These are phyloP conservation scores for Erebia aethiops DNA, from an alignment of 2,888 invertebrate genomes.

Conservation along the genomic window DNA sequence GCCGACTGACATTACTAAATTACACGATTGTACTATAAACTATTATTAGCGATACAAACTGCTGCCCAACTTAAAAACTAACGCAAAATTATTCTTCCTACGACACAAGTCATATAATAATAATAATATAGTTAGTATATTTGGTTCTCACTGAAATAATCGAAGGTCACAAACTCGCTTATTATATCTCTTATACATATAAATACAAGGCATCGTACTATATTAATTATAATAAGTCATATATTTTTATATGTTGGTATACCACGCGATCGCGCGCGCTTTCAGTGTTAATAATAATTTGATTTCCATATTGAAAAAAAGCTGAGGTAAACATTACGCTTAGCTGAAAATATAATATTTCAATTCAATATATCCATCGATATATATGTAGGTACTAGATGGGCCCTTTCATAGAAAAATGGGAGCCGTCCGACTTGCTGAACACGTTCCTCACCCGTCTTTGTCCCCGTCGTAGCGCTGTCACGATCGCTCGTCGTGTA, in stretches of 20 bases:
- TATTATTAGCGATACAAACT: not conserved
- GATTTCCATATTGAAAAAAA: not conserved
- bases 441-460: too few relatives aligned
- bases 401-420: too few relatives aligned
- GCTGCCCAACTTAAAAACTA: slow-evolving; percentile 12
- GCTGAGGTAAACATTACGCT: not conserved
- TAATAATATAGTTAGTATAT: slow-evolving; percentile 55
- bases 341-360: too few relatives aligned
- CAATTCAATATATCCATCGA: too few relatives aligned
- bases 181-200: slow-evolving; percentile 45
- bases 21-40: not conserved
- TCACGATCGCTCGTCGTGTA: too few relatives aligned
- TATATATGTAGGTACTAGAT: too few relatives aligned
- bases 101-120: slow-evolving; percentile 20
- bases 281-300: not conserved
- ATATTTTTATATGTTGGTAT: slow-evolving; percentile 1
- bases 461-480: too few relatives aligned
- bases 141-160: slow-evolving; percentile 72
- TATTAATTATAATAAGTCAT: slow-evolving; percentile 25
- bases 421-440: too few relatives aligned
- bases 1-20: slow-evolving; percentile 3
- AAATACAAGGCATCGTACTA: slow-evolving; percentile 38
- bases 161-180: slow-evolving; percentile 51
- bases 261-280: not conserved
- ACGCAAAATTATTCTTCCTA: slow-evolving; percentile 14